Evolutionary conservation across 2,113 vertebrate genomes (phyloP), one percentile per base, ranked within the genome.

Genomic region (Nerophis lumbriciformis): DNA sequence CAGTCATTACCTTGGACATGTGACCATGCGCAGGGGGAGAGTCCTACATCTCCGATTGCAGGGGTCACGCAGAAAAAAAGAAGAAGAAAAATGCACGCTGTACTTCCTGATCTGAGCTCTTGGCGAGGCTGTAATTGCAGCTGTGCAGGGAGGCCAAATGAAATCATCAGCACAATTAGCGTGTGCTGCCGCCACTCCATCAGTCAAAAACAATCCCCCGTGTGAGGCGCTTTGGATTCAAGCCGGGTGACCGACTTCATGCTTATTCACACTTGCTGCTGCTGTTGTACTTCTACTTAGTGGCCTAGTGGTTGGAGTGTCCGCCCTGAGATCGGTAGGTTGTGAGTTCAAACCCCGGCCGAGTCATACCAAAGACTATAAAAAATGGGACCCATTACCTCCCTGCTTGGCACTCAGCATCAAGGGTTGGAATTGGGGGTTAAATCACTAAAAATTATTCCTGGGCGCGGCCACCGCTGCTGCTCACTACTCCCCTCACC

Each of bases 1-100:
- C 73, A 84, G 80, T 82, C 62, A 85, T 86, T 85, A 84, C 66
- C 76, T 78, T 57, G 55, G 55, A 57, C n/a, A 57, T 54, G 67
- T 78, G 61, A 73, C 57, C 53, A 55, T 4, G 55, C 8, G 6
- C 38, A 19, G 61, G 60, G 53, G 71, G 50, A 38, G 53, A 64
- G 57, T 38, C 52, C 47, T 16, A 48, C 38, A 0, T 48, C 59
- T 28, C 54, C 68, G 75, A 83, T 78, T 76, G 64, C 66, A 53
- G 0, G 52, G 73, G 68, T 76, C 75, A 61, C 1, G 69, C 44
- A 53, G 38, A 66, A 68, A 77, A 68, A 66, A 28, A 59, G 73
- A 42, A 21, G 16, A 48, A 28, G 52, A 28, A 8, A 28, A 12
- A 35, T 54, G 5, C 53, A 36, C 11, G 19, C 53, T 35, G 53